These are phyloP conservation scores for Panagrolaimus sp. DNA, from an alignment of 1,140 invertebrate species.

Conservation along the genomic window DNA sequence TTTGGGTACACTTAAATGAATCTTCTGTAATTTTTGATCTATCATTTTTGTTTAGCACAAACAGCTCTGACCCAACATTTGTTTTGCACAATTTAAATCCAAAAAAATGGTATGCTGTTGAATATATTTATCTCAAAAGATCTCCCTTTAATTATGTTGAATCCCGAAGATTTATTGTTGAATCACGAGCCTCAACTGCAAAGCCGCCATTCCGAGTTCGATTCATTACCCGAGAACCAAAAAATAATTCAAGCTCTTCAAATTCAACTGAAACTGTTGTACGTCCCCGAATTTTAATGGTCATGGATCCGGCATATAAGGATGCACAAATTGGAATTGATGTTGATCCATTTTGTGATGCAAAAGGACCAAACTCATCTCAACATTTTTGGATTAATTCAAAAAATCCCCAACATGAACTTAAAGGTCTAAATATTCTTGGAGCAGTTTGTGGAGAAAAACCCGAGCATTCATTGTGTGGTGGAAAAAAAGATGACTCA, in stretches of 20 bases:
- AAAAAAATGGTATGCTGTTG: conserved; percentile 47
- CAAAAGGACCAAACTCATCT: conserved; percentile 27
- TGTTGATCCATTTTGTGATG: conserved; percentile 41
- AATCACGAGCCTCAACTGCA: conserved; percentile 32
- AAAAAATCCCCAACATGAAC: conserved; percentile 27
- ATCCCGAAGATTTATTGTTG: conserved; percentile 51
- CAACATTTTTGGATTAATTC: conserved; percentile 40
- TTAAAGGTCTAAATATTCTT: conserved; percentile 31
- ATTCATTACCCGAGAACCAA: background rate
- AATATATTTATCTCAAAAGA: conserved; percentile 52
- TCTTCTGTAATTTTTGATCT: conserved; percentile 7
- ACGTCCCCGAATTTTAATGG: background rate
- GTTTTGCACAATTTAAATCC: conserved; percentile 44
- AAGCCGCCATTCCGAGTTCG: conserved; percentile 12
- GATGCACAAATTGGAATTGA: conserved; percentile 46
- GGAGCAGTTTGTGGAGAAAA: conserved; percentile 30
- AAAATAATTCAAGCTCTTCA: background rate
- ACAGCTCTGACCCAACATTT: conserved; percentile 36
- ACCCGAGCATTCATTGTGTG: conserved; percentile 29
- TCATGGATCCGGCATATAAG: conserved; percentile 18
- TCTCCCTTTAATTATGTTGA: conserved; percentile 54
- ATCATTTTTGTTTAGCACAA: conserved; percentile 25
- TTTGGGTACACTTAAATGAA: conserved; percentile 13
- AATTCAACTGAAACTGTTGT: conserved; percentile 6
- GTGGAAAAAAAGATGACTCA: background rate